Evolutionary conservation across 2,888 invertebrate species (phyloP), one percentile per base, ranked within the genome.

Genomic region (Sussaba pulchella): DNA sequence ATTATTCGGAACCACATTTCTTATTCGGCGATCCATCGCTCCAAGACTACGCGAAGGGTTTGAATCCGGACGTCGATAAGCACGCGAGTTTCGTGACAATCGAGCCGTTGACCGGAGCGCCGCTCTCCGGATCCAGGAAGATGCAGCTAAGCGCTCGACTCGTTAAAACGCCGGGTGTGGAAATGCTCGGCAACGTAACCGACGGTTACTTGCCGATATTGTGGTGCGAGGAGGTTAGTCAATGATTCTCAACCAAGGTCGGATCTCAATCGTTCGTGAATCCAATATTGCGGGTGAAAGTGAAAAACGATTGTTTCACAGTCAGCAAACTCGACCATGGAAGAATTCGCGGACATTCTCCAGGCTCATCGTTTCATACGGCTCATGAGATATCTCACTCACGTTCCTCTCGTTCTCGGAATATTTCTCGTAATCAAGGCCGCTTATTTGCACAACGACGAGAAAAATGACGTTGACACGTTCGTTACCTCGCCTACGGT

Each of bases 1-100:
- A 95, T 43, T 93, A 94, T 14, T 95, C 95, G 0, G 93, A 94
- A 78, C 96, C 96, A 0, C 96, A 96, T 91, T 95, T 94, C 92
- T 94, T 94, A 88, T 92, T 94, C 17, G 95, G 91, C 0, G 94
- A 94, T 10, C 93, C 93, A 5, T 92, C 93, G 57, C 89, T 95
- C 8, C 86, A 93, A 4, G 92, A 93, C 0, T 94, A 92, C 88
- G 94, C 94, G 78, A 91, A 87, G 0, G 95, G 95, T 5, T 82
- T 95, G 43, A 87, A 89, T 0, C 95, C 95, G 0, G n/a, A 64
- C 8, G 92, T 92, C 79, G 92, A 93, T 67, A 92, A 93, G 43
- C 96, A 96, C 84, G 93, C 93, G 59, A 94, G 94, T 9, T 94
- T 90, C 79, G 89, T 95, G 1, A 93, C 94, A 82, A 90, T 96